Conservation (phyloP, 2,113 vertebrate species). For the Myrmecobius fasciatus region DNA sequence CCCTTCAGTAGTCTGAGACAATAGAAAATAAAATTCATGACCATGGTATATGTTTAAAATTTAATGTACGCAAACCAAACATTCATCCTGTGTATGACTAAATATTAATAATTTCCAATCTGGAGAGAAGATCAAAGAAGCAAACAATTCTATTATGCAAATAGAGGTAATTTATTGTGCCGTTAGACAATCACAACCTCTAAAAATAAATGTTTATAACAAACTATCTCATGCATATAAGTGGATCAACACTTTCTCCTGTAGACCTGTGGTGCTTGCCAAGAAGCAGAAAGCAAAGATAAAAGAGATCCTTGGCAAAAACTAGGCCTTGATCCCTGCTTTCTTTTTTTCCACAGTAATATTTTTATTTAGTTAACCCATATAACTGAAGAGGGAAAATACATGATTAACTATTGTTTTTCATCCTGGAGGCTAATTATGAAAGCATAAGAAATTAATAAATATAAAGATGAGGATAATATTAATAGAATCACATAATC, state of each 20-base stretch:
- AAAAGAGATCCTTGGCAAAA: slow-evolving; percentile 31
- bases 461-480: slow-evolving; percentile 11
- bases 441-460: slow-evolving; percentile 6
- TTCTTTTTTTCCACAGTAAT: slow-evolving; percentile 32
- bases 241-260: slow-evolving; percentile 65
- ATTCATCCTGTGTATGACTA: slow-evolving; percentile 47
- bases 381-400: neutral
- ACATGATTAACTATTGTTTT: slow-evolving; percentile 3
- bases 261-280: slow-evolving; percentile 38
- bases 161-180: slow-evolving; percentile 69
- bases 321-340: slow-evolving; percentile 29
- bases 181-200: slow-evolving; percentile 72
- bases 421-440: slow-evolving; percentile 11
- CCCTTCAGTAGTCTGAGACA: neutral
- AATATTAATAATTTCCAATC: slow-evolving; percentile 71
- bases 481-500: neutral
- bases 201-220: slow-evolving; percentile 76
- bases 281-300: slow-evolving; percentile 40
- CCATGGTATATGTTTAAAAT: slow-evolving; percentile 16
- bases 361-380: slow-evolving; percentile 3
- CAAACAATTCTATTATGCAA: slow-evolving; percentile 75
- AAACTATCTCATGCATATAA: slow-evolving; percentile 71
- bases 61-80: slow-evolving; percentile 48
- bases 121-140: slow-evolving; percentile 69
- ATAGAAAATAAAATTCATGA: slow-evolving; percentile 46